Percentiles rank a stretch among this genome's conserved stretches.
phyloP scores from a whole-genome alignment of 1,140 invertebrate genomes.

The Pseudomyrmex concolor region DNA sequence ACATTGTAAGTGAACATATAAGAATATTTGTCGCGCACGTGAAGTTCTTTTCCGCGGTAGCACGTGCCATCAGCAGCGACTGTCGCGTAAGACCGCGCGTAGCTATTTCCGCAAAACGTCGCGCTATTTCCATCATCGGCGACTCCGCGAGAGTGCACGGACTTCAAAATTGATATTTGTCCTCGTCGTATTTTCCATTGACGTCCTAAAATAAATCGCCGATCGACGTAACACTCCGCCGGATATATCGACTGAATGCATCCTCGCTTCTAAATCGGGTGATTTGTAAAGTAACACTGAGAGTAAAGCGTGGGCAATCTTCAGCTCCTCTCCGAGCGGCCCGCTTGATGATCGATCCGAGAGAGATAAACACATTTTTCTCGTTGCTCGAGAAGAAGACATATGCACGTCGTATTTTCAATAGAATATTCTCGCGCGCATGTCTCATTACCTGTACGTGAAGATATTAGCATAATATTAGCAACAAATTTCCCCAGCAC shows the following conservation, averaged over 20 bases:
- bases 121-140: conserved; percentile 67
- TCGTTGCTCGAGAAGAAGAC: too few species aligned
- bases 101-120: conserved; percentile 70
- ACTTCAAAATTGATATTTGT: conserved; percentile 62
- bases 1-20: not conserved
- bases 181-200: conserved; percentile 68
- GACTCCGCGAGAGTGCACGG: conserved; percentile 48
- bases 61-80: conserved; percentile 62
- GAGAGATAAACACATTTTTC: not conserved
- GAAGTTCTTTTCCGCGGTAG: conserved; percentile 51
- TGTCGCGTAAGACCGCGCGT: conserved; percentile 54
- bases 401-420: too few species aligned
- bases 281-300: conserved; percentile 30
- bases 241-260: conserved; percentile 54
- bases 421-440: not conserved
- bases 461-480: not conserved
- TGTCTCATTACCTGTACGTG: not conserved
- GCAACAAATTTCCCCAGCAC: not conserved
- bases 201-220: conserved; percentile 69
- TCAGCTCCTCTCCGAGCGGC: conserved; percentile 11
- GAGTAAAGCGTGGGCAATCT: conserved; percentile 16
- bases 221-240: conserved; percentile 55
- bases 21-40: conserved; percentile 21
- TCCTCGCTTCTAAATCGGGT: conserved; percentile 48
- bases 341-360: not conserved